Evolutionary conservation across 2,888 invertebrate genomes (phyloP).

Genomic region (Matsumyia berberina): DNA sequence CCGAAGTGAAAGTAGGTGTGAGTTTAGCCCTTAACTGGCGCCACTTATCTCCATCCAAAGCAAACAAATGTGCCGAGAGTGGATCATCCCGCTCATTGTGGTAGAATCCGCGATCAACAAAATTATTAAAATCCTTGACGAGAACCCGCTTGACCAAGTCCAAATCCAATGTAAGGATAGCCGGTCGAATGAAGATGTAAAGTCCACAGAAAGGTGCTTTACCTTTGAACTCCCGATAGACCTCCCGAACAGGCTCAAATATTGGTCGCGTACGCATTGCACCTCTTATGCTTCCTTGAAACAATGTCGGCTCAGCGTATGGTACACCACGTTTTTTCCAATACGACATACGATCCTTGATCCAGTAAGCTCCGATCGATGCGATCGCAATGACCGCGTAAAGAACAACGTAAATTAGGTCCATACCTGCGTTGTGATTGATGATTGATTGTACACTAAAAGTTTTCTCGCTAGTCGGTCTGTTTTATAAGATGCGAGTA

Average conservation of each 20-base stretch:
- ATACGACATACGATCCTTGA: no score
- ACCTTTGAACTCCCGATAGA: conserved; percentile 78
- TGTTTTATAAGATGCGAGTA: no score
- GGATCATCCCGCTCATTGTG: conserved; percentile 81
- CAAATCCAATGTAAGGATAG: conserved; percentile 80
- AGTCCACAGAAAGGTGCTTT: conserved; percentile 81
- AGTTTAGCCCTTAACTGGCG: conserved; percentile 81
- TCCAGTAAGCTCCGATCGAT: no score
- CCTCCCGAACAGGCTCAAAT: conserved; percentile 75
- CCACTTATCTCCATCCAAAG: conserved; percentile 83
- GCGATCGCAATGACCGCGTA: no score
- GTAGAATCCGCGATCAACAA: conserved; percentile 81
- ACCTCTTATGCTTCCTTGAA: no score
- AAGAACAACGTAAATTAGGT: no score
- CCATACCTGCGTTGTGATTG: no score
- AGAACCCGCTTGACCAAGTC: conserved; percentile 80
- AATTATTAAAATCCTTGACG: conserved; percentile 79
- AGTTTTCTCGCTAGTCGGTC: no score
- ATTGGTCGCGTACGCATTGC: conserved; percentile 78
- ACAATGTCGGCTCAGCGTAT: no score
- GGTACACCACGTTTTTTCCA: no score
- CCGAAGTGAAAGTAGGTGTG: conserved; percentile 79
- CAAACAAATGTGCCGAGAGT: conserved; percentile 83
- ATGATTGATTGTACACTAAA: no score
- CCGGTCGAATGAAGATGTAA: conserved; percentile 80